Evolutionary conservation across 2,797 vertebrate genomes (phyloP), one percentile per base, ranked within the genome.

Genomic region (Chromis chromis): DNA sequence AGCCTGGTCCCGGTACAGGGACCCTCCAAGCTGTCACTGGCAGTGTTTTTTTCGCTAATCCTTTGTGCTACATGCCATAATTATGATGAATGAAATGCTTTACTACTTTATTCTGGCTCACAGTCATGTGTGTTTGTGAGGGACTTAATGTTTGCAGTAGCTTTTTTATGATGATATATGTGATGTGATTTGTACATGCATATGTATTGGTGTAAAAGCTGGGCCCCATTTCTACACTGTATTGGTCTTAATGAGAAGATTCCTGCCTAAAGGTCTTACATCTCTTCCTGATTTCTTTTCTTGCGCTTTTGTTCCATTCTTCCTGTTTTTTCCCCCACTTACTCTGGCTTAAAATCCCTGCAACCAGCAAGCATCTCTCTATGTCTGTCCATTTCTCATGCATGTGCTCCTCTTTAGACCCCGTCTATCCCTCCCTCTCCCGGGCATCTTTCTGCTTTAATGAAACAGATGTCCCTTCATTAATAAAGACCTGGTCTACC

Each of bases 381-480:
- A 31, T 21, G 75, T 61, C 79, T 87, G 76, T 64, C 63, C 76
- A 75, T 76, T 48, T 65, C 70, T 80, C 64, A 21, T 81, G 65
- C 72, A 46, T 76, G 76, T 58, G 70, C 64, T 71, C 57, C 55
- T 69, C 70, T 86, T 75, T 55, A 76, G 62, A 66, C 63, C 46
- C 53, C 68, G 63, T 76, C 81, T 63, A 24, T 63, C 65, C 36
- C n/a, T 62, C 64, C 73, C 71, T 83, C 88, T 91, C 80, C 64
- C 59, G 82, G 90, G 91, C 90, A 89, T 89, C 85, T 84, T 91
- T 87, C 78, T 76, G 82, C 83, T 91, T 92, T 92, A 92, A 93
- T 94, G 91, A 92, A 94, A 93, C 91, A 93, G 91, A 92, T 93
- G 93, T 91, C 86, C 81, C 84, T 86, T 91, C 89, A 91, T 93